Percentiles rank a stretch among this genome's conserved stretches.
Evolutionary conservation across 2,888 invertebrate species (phyloP).

Genomic region (Nephrotoma flavescens): DNA sequence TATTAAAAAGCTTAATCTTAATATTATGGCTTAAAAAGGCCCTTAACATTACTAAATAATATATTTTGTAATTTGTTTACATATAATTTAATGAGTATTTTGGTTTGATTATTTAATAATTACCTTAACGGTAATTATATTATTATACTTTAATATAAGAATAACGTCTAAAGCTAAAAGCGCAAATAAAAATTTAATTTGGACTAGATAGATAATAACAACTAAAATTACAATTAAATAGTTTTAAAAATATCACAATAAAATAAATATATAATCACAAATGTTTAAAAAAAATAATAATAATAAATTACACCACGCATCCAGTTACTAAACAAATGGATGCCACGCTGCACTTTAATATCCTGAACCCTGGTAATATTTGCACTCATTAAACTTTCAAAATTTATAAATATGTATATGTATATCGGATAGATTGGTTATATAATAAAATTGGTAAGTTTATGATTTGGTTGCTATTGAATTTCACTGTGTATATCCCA

Average conservation of each 20-base stretch:
- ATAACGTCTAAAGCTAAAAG: background rate
- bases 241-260: background rate
- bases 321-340: background rate
- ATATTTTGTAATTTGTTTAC: background rate
- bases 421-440: background rate
- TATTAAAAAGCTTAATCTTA: background rate
- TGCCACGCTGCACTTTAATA: background rate
- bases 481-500: constrained; percentile 23
- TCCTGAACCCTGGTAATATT: background rate
- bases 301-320: background rate
- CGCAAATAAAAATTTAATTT: background rate
- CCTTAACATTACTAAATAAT: background rate
- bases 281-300: background rate
- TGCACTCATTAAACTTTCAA: background rate
- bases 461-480: background rate
- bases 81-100: background rate
- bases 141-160: background rate
- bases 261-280: background rate
- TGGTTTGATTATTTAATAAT: background rate
- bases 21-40: background rate
- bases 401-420: background rate
- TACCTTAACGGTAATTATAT: background rate
- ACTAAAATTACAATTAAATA: background rate
- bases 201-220: background rate
- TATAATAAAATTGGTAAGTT: background rate